Evolutionary conservation across 2,797 vertebrate genomes (phyloP), one percentile per base, ranked within the genome.

Genomic region (Okamejei kenojei): DNA sequence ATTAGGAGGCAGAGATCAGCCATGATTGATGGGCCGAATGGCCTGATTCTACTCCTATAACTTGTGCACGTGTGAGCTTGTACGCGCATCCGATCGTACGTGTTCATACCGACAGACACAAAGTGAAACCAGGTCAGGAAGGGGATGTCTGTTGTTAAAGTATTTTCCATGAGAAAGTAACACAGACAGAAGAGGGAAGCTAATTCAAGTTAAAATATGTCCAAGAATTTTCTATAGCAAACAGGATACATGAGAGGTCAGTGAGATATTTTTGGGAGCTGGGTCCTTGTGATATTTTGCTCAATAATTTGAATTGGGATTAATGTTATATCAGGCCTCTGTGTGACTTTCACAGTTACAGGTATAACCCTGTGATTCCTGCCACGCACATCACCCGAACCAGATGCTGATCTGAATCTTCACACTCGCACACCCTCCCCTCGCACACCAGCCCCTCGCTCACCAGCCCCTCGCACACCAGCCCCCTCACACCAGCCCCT

Each of bases 141-240:
- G n/a, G 76, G 76, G n/a, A 78, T 32, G 73, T 76, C 21, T 26
- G 45, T 76, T 32, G n/a, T 2, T 78, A 78, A 78, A 32, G 32
- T 78, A 78, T 78, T 78, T 78, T 78, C 76, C 29, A 78, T 78
- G n/a, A 78, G 29, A 78, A 78, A 78, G n/a, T 78, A 15, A 32
- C n/a, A 29, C n/a, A 2, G 17, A 78, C 76, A n/a, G 76, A 32
- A 78, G 32, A 78, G 76, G 76, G 76, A 78, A 78, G 76, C 32
- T 32, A 78, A 78, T 78, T 32, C 76, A 78, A 78, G 35, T 78
- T 29, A n/a, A 78, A 78, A 32, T 32, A n/a, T 78, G n/a, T 78
- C 76, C 76, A 78, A 78, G n/a, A 78, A 78, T 78, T 78, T 78
- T 78, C 76, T 78, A 15, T 32, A 78, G 76, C n/a, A 32, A 78